A percentile compares a stretch with the other conserved stretches of the same genome.
These are phyloP conservation scores for Drosophila bocqueti DNA, from an alignment of 1,140 invertebrate species.

Conservation along the genomic window DNA sequence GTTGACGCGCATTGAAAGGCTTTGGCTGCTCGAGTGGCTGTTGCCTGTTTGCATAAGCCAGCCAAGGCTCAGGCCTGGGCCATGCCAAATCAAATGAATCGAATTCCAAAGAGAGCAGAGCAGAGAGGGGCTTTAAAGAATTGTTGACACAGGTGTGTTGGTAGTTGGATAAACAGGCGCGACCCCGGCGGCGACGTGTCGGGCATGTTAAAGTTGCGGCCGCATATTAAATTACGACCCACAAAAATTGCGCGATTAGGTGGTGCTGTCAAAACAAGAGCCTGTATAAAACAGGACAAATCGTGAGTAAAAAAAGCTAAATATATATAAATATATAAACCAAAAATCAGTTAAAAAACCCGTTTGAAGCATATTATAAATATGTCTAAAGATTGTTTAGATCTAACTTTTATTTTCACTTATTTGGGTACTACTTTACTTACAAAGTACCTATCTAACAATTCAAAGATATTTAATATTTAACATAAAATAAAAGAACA, in stretches of 20 bases:
- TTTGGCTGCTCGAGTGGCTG: slow-evolving; percentile 67
- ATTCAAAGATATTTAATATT: too few species aligned
- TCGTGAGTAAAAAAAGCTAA: neutral
- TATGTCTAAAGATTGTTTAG: neutral
- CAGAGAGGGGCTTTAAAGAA: slow-evolving; percentile 59
- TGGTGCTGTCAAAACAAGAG: slow-evolving; percentile 1
- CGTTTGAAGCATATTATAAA: neutral
- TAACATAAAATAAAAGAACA: neutral
- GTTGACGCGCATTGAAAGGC: slow-evolving; percentile 61
- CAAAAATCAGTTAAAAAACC: neutral
- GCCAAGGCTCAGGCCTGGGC: slow-evolving; percentile 1
- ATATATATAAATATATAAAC: neutral
- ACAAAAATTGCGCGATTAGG: slow-evolving; percentile 72
- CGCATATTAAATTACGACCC: slow-evolving; percentile 76
- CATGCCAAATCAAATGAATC: slow-evolving; percentile 73
- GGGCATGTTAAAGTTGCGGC: slow-evolving; percentile 67
- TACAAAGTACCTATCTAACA: too few species aligned
- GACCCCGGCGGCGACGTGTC: slow-evolving; percentile 53
- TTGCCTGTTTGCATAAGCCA: slow-evolving; percentile 74
- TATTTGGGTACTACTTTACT: too few species aligned
- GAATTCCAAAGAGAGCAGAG: slow-evolving; percentile 38
- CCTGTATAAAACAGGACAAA: neutral
- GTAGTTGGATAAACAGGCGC: slow-evolving; percentile 55
- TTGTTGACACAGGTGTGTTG: slow-evolving; percentile 56
- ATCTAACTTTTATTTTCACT: neutral